Evolutionary conservation across 2,888 invertebrate species (phyloP).

Genomic region (Cosmia trapezina): DNA sequence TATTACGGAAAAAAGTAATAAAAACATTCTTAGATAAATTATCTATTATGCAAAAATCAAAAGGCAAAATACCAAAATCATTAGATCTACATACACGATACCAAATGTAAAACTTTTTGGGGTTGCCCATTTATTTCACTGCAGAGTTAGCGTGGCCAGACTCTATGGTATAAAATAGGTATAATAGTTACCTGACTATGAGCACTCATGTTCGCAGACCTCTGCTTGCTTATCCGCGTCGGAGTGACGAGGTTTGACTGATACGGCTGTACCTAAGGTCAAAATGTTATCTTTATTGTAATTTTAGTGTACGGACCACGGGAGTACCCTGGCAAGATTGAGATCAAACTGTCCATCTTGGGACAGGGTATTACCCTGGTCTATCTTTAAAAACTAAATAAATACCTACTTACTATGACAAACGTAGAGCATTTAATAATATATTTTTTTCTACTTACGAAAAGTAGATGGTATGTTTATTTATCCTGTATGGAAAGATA

Average conservation of each 20-base stretch:
- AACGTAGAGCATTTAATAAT: not conserved
- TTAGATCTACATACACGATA: no score
- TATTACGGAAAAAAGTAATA: no score
- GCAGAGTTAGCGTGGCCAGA: no score
- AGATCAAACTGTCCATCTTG: not conserved
- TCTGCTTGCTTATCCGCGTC: constrained; percentile 83
- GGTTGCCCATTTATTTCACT: no score
- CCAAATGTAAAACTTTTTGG: no score
- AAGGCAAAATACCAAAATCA: no score
- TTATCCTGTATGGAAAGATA: no score
- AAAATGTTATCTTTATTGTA: constrained; percentile 44
- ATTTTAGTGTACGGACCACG: not conserved
- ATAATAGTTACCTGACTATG: constrained; percentile 75
- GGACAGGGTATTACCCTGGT: constrained; percentile 2
- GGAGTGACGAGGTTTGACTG: constrained; percentile 88
- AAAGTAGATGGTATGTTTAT: no score
- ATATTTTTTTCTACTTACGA: not conserved
- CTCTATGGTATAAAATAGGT: no score
- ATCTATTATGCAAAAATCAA: no score
- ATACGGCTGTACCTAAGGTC: constrained; percentile 76
- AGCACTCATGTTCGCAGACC: constrained; percentile 76
- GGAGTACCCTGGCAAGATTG: constrained; percentile 33
- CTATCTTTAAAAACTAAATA: no score
- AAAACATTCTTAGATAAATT: no score
- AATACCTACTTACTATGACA: not conserved